Base-by-base conservation (phyloP, 2,888 invertebrate species). In the Clunio marinus region DNA sequence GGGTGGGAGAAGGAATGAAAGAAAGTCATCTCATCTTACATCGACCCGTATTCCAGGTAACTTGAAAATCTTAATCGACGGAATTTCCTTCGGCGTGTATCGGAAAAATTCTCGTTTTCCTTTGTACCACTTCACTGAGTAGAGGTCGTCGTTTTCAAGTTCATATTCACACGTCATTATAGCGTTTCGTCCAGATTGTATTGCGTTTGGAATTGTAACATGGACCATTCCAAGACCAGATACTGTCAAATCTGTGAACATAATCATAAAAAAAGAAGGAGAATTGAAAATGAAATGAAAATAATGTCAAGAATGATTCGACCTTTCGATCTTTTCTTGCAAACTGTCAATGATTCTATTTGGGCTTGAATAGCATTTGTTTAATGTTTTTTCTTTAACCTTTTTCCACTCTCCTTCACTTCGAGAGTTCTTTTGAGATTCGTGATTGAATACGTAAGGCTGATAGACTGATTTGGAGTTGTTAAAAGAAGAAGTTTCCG, bases 91-190 rank as follows among this genome's bases (percentile, higher is more conserved):
- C 17, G 82, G 83, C 69, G 82, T 76, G 74, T 77, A 83, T 73
- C 83, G 78, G 77, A 80, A 83, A 76, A 83, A 83, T 74, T 83
- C 83, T 65, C 80, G 74, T 28, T 75, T 72, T 46, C 81, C 81
- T 72, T 81, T 81, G 77, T 83, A 83, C 83, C 83, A 83, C 74
- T 83, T 83, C 72, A 83, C 81, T 37, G 81, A 78, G 74, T 83
- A 83, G 35, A 83, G 75, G 25, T 77, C 77, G 69, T 81, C 80
- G 35, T 77, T 76, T 72, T 80, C 78, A 70, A 83, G 75, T 73
- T 83, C 78, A 75, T 82, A 83, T 69, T 75, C 74, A 75, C 83
- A 83, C 69, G 77, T 76, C 74, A 83, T 76, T 70, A 78, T 81
- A 70, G 81, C 82, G 55, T 66, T 66, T 25, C 66, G 32, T 66